Percentiles rank a stretch among this genome's conserved stretches.
phyloP scores from a whole-genome alignment of 2,113 vertebrate species.

The Gopherus evgoodei region DNA sequence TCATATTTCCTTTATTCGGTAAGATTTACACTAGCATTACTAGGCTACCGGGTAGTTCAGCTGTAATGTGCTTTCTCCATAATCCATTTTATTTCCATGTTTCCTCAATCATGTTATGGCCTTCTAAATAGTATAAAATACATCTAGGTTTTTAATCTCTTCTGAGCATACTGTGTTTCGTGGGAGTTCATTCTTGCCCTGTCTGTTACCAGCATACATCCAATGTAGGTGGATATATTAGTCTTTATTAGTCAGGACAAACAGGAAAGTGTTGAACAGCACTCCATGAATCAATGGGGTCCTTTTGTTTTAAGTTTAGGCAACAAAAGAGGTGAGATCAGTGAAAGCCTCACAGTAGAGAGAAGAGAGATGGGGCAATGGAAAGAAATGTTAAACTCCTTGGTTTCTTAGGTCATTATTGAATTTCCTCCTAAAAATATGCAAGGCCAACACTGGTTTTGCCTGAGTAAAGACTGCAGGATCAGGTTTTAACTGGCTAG shows the following conservation, averaged over 20 bases:
- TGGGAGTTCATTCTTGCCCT: neutral
- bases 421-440: neutral
- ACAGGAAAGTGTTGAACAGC: rapidly evolving
- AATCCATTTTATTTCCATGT: neutral
- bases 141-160: neutral
- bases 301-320: neutral
- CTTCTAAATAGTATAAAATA: rapidly evolving
- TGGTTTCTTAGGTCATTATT: neutral
- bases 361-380: neutral
- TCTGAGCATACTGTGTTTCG: rapidly evolving
- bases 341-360: neutral
- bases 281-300: neutral
- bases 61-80: neutral
- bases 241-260: neutral
- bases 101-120: neutral
- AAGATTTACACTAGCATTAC: neutral
- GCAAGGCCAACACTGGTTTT: neutral
- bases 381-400: neutral
- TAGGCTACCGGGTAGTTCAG: neutral
- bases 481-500: neutral
- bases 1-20: rapidly evolving
- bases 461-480: neutral
- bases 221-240: neutral
- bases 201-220: rapidly evolving
- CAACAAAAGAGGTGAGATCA: rapidly evolving